Base-by-base conservation (phyloP, 2,888 invertebrate genomes). In the Chrysolina haemoptera region DNA sequence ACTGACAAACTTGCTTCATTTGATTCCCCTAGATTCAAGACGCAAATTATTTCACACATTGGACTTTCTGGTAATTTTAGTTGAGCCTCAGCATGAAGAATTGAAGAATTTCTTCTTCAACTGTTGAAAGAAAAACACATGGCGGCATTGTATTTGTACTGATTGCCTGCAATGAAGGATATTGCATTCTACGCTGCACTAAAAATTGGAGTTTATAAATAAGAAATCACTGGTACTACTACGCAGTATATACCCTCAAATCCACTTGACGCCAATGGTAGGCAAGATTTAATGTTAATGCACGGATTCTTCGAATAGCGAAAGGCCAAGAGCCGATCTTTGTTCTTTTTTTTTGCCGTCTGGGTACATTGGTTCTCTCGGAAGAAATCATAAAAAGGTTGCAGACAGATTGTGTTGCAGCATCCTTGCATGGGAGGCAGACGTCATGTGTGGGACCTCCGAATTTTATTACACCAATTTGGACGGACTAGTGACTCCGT, bases 401-500 rank as follows among this genome's bases (percentile, higher is more conserved):
- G 74, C 74, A 71, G 68, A 74, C 74, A 75, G 80, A 80, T 59
- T 59, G 59, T 16, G 43, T 81, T 77, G 79, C 70, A 76, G 79
- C 79, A 35, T 77, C 79, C 76, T 76, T 76, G 71, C 70, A 73
- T 76, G 75, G 71, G 72, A 66, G 78, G 77, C 78, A 75, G 77
- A 71, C 78, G 75, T 76, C 75, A 74, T 79, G 76, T 80, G 79
- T 79, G 80, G 81, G 76, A 78, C 78, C 77, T 78, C 76, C 72
- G 75, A 74, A 78, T 79, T 82, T 82, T 79, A 80, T 81, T 81
- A 79, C 81, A 69, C 76, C 79, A 76, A 79, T 62, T 68, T n/a
- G 18, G 18, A 18, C 9, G 18, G 50, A n/a, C 18, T 18, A 14
- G 67, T 55, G 72, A 46, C 20, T 55, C 62, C 41, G 22, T 70